Base-by-base conservation (phyloP, 2,888 invertebrate genomes). In the Agrypnus murinus region DNA sequence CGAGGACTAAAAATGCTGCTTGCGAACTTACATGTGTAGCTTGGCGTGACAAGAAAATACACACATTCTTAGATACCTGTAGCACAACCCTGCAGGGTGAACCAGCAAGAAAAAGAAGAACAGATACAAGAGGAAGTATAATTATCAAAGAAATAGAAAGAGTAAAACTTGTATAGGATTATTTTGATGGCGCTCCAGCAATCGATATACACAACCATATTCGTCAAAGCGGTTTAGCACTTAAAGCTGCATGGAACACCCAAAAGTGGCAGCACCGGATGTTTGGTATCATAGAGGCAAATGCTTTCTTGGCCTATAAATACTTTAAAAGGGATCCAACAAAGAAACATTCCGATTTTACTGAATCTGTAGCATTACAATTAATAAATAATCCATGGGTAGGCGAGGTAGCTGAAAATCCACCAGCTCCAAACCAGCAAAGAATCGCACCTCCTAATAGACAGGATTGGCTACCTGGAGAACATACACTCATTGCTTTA, bases 211-310 rank as follows among this genome's bases (percentile, higher is more conserved):
- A 48, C 34, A 75, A 75, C 57, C 73, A 74, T 40, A 71, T 73
- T 31, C 71, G 73, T 19, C 75, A 73, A 66, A 32, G 31, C 32
- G 73, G 69, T 8, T 63, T 73, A 64, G 75, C 70, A 19, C 34
- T 74, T n/a, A 73, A 73, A 66, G 53, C 65, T 17, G 64, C 64
- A 38, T 74, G 72, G 68, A 66, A 63, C 32, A 73, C 73, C 0
- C 71, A 74, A 38, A 48, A 45, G 1, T 71, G 73, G 73, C 19
- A 74, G 43, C 69, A 74, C 53, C 14, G 67, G 50, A 58, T 72
- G 38, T 73, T 55, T 69, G 75, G 72, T 9, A 58, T 65, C n/a
- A 58, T 58, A 19, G 65, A 65, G 31, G 34, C 62, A 14, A 46
- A 62, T 62, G 46, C 62, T 4, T 62, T 15, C 10, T 34, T 62